Conservation (phyloP, 2,797 vertebrate genomes). For the Pagetopsis macropterus region DNA sequence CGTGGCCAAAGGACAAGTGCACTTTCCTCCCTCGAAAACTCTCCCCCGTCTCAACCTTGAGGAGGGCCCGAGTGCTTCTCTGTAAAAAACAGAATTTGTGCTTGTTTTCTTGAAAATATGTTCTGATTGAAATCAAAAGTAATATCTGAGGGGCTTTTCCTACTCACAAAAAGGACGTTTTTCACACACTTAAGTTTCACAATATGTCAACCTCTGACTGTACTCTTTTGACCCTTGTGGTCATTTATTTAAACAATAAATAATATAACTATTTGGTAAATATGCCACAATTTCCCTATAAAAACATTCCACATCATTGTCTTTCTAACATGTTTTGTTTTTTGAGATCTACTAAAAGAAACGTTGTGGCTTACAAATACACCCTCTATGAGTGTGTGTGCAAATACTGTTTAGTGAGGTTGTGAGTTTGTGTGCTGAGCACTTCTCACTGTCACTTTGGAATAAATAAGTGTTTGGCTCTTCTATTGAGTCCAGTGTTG, state of each 20-base stretch:
- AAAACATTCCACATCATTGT: not conserved
- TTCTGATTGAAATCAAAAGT: not conserved
- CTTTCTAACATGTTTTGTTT: slow-evolving; percentile 3
- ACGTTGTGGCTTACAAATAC: slow-evolving; percentile 26
- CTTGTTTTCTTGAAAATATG: not conserved
- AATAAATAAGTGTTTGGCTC: slow-evolving; percentile 79
- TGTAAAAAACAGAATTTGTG: not conserved
- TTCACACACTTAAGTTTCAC: not conserved
- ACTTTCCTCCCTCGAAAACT: slow-evolving; percentile 54
- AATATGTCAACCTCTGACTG: not conserved
- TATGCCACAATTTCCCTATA: not conserved
- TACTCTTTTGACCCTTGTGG: not conserved
- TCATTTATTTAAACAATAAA: not conserved
- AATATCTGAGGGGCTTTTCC: not conserved
- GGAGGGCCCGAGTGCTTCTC: not conserved
- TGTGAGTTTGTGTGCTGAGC: slow-evolving; percentile 70
- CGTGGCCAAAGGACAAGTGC: slow-evolving; percentile 79
- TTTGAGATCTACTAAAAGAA: slow-evolving; percentile 22
- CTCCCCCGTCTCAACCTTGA: slow-evolving; percentile 58
- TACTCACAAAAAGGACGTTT: not conserved
- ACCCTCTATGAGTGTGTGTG: slow-evolving; percentile 49
- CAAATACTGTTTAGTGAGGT: slow-evolving; percentile 60
- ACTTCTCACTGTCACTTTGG: slow-evolving; percentile 80
- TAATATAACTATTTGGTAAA: not conserved
- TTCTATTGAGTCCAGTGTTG: slow-evolving; percentile 78